Evolutionary conservation across 2,797 vertebrate species (phyloP).

Genomic region (Adelosebastes latens): DNA sequence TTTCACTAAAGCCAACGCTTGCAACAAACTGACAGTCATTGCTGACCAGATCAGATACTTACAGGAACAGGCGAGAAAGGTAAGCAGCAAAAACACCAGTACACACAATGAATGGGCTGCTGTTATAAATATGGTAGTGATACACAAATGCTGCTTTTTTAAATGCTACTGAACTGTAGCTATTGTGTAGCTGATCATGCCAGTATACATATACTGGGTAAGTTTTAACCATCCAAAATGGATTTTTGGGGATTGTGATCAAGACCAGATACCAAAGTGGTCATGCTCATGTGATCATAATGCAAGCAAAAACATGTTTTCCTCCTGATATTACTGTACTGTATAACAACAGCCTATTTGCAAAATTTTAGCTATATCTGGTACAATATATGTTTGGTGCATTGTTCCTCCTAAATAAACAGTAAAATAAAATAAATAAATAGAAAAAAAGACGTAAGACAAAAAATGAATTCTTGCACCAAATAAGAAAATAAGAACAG

Average conservation of each 20-base stretch:
- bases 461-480: too few relatives aligned
- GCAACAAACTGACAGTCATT: constrained; percentile 90
- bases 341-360: not conserved
- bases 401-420: not conserved
- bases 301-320: not conserved
- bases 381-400: not conserved
- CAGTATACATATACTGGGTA: not conserved
- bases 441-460: too few relatives aligned
- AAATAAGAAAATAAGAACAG: not conserved
- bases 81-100: constrained; percentile 49
- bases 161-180: accelerated
- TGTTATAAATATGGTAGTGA: not conserved
- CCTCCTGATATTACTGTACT: not conserved
- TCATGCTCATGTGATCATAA: not conserved
- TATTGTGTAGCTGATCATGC: not conserved
- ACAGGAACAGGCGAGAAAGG: constrained; percentile 94
- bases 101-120: not conserved
- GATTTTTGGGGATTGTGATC: not conserved
- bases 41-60: constrained; percentile 94
- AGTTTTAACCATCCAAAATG: not conserved
- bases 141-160: not conserved
- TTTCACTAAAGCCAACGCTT: constrained; percentile 93
- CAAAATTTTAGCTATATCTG: not conserved
- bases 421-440: not conserved
- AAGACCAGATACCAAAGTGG: not conserved